These are phyloP conservation scores for Chaetura pelagica DNA, from an alignment of 2,113 vertebrate genomes.

Conservation along the genomic window DNA sequence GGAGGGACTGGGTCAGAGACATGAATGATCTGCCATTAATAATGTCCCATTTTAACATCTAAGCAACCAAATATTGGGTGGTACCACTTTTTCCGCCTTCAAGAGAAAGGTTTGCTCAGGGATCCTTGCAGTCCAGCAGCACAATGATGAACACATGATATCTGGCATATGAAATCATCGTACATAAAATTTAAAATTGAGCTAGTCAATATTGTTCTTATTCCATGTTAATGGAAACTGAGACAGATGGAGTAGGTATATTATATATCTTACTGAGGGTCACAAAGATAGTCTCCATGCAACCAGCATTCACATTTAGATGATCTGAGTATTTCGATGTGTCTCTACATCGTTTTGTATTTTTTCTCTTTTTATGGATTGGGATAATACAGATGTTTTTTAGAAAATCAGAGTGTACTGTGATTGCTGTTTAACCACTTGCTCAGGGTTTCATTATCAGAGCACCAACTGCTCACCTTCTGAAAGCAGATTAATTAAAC, in stretches of 20 bases:
- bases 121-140: background rate
- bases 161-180: background rate
- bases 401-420: background rate
- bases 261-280: background rate
- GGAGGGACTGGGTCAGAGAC: background rate
- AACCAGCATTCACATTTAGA: background rate
- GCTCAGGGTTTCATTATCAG: background rate
- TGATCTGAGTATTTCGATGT: background rate
- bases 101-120: background rate
- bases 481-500: background rate
- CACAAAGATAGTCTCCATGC: background rate
- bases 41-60: background rate
- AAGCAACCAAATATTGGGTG: background rate
- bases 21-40: background rate
- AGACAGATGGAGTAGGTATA: background rate
- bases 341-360: background rate
- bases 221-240: background rate
- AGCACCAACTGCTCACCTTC: background rate
- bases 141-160: accelerated
- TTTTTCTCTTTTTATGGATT: background rate
- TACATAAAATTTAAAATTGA: background rate
- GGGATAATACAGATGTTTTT: background rate
- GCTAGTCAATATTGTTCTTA: background rate
- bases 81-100: background rate
- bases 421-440: background rate